Percentiles rank a stretch among this genome's conserved stretches.
Evolutionary conservation across 2,113 vertebrate genomes (phyloP).

Genomic region (Malurus melanocephalus): DNA sequence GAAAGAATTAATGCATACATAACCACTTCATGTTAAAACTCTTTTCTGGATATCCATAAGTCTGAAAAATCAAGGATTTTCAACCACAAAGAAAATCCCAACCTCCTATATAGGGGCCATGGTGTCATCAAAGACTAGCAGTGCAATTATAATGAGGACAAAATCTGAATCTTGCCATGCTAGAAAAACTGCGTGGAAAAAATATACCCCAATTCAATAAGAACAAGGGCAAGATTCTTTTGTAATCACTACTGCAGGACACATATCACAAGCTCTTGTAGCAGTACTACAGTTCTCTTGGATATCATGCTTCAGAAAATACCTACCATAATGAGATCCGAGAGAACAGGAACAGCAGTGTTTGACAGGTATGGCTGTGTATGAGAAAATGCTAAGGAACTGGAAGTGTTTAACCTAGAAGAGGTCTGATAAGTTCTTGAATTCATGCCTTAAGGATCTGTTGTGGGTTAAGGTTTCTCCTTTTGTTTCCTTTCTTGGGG

Average conservation of each 20-base stretch:
- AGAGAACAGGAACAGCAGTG: background rate
- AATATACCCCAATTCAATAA: background rate
- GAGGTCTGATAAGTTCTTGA: background rate
- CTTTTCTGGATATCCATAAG: background rate
- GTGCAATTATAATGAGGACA: background rate
- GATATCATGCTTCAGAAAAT: background rate
- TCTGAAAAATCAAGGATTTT: background rate
- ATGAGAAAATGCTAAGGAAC: background rate
- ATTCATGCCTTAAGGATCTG: background rate
- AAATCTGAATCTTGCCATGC: background rate
- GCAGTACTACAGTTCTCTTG: background rate
- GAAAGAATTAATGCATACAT: background rate
- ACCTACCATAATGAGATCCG: background rate
- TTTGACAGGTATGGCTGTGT: background rate
- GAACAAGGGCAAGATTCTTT: background rate
- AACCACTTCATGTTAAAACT: background rate
- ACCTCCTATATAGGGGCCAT: fast-evolving
- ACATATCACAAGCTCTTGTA: fast-evolving
- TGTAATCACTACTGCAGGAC: background rate
- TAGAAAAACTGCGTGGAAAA: background rate
- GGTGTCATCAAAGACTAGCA: background rate
- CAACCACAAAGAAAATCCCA: background rate
- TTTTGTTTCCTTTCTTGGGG: too few species aligned
- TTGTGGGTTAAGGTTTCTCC: too few species aligned
- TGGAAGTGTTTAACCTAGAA: background rate